Conservation (phyloP, 2,113 vertebrate species). For the Podocnemis expansa region DNA sequence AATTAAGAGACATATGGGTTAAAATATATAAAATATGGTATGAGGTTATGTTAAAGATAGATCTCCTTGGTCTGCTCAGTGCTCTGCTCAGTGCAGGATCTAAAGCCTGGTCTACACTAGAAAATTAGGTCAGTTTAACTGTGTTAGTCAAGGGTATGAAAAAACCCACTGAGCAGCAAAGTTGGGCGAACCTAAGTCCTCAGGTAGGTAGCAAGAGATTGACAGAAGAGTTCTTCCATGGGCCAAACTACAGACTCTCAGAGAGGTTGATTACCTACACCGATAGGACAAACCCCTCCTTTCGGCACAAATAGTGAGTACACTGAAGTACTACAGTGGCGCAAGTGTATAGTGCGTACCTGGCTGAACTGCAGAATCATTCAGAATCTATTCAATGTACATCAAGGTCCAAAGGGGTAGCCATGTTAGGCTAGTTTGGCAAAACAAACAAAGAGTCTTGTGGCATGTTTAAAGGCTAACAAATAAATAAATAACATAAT, state of each 20-base stretch:
- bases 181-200: not conserved
- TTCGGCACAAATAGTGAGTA: not conserved
- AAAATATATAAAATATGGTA: not conserved
- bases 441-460: no score
- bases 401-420: no score
- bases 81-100: not conserved
- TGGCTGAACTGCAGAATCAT: not conserved
- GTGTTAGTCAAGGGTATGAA: not conserved
- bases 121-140: not conserved
- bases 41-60: not conserved
- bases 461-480: no score
- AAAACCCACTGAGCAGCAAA: not conserved
- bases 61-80: not conserved
- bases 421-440: no score
- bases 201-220: not conserved
- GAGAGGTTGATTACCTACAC: not conserved
- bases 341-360: not conserved
- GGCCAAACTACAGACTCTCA: not conserved
- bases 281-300: not conserved
- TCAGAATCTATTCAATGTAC: not conserved
- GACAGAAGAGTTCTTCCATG: not conserved
- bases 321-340: no score
- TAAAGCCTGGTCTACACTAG: not conserved
- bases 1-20: not conserved
- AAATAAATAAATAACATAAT: no score